These are phyloP conservation scores for Cyaniris semiargus DNA, from an alignment of 2,888 invertebrate genomes.

Conservation along the genomic window DNA sequence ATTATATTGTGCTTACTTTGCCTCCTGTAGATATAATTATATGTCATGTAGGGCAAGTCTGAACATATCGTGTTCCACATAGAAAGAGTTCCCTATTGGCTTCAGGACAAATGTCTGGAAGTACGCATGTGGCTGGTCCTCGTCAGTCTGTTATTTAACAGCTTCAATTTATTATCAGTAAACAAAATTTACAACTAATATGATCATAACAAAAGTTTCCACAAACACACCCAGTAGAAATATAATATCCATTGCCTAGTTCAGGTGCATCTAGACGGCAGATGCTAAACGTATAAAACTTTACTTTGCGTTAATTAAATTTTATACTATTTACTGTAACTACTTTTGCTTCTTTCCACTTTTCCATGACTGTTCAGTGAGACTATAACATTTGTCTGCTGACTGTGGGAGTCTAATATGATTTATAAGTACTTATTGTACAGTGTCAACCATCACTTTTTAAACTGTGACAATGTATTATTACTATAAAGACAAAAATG, in stretches of 20 bases:
- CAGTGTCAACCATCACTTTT: neutral
- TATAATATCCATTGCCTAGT: too few species aligned
- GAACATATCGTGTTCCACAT: constrained; percentile 97
- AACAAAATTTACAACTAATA: constrained; percentile 20
- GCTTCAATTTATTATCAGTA: constrained; percentile 38
- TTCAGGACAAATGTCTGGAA: constrained; percentile 96
- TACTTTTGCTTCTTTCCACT: too few species aligned
- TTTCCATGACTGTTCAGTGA: too few species aligned
- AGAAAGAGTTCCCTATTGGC: constrained; percentile 92
- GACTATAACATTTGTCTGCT: too few species aligned
- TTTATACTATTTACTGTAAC: too few species aligned
- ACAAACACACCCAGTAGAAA: too few species aligned
- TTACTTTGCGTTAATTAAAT: too few species aligned
- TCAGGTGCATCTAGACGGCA: too few species aligned
- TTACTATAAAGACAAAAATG: neutral
- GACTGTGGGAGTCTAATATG: too few species aligned
- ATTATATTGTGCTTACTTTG: constrained; percentile 54
- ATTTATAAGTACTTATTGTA: too few species aligned
- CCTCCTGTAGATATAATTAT: constrained; percentile 47
- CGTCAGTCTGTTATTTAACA: constrained; percentile 91
- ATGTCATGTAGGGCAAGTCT: constrained; percentile 93
- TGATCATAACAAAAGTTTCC: neutral
- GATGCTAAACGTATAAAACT: too few species aligned
- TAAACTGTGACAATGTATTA: neutral
- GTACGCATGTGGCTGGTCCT: constrained; percentile 96